These are phyloP conservation scores for Notodonta ziczac DNA, from an alignment of 2,888 invertebrate genomes.

Conservation along the genomic window DNA sequence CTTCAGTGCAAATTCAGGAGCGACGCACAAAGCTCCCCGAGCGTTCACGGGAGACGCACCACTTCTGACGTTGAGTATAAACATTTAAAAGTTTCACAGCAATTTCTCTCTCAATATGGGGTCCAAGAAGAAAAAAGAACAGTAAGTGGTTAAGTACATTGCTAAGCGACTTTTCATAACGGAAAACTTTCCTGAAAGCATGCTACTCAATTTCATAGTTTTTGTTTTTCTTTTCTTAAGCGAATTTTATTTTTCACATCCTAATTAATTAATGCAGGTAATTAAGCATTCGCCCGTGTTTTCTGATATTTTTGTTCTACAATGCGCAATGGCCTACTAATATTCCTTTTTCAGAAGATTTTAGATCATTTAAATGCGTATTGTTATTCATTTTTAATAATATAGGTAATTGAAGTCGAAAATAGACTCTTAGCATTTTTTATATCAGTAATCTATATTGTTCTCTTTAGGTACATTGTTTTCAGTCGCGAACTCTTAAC, in stretches of 20 bases:
- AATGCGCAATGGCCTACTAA: no score
- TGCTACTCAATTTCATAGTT: neutral
- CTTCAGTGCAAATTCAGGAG: neutral
- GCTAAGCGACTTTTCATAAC: slow-evolving; percentile 25
- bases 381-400: no score
- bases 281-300: no score
- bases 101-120: slow-evolving; percentile 24
- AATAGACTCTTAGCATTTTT: no score
- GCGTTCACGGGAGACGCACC: neutral
- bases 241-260: no score
- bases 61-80: neutral
- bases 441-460: no score
- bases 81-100: neutral
- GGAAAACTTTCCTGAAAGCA: neutral
- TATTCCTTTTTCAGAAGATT: no score
- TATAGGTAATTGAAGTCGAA: no score
- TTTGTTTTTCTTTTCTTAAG: neutral
- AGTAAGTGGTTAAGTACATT: slow-evolving; percentile 27
- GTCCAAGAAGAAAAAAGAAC: slow-evolving; percentile 38
- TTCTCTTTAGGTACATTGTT: no score
- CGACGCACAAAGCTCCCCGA: neutral
- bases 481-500: neutral
- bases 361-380: no score
- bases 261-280: no score
- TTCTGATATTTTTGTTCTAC: no score